phyloP scores from a whole-genome alignment of 1,140 invertebrate species.

The Drosophila tsacasi region DNA sequence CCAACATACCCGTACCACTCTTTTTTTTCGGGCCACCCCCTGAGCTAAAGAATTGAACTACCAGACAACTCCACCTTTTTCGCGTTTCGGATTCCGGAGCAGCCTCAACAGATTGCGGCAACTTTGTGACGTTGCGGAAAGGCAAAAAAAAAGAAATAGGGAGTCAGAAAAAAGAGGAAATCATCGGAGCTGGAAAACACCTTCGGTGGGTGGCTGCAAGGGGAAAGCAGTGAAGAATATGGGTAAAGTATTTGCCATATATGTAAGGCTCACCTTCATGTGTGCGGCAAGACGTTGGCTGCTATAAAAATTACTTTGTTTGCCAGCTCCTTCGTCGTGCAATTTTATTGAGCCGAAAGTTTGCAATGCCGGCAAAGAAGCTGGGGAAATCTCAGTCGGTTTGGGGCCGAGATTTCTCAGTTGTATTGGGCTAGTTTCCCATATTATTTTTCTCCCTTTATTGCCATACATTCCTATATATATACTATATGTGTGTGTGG shows the following conservation, averaged over 20 bases:
- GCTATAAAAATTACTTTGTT: constrained; percentile 82
- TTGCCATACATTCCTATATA: constrained; percentile 18
- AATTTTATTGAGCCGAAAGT: constrained; percentile 78
- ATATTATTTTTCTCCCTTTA: constrained; percentile 40
- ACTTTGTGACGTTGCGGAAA: constrained; percentile 61
- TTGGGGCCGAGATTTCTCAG: constrained; percentile 66
- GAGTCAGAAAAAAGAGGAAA: constrained; percentile 17
- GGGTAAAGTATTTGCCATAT: constrained; percentile 49
- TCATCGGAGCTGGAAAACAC: constrained; percentile 39
- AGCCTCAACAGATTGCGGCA: constrained; percentile 70
- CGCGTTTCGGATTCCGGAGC: constrained; percentile 54
- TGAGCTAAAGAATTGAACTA: constrained; percentile 78
- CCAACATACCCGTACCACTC: neutral
- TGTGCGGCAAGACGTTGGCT: constrained; percentile 39
- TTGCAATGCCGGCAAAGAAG: constrained; percentile 47
- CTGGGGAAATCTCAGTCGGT: constrained; percentile 50
- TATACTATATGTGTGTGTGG: constrained; percentile 16
- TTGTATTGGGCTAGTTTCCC: constrained; percentile 76
- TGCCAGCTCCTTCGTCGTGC: constrained; percentile 69
- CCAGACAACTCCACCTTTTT: constrained; percentile 78
- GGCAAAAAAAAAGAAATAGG: constrained; percentile 14
- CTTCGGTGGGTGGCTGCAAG: neutral
- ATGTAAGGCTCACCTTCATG: constrained; percentile 21
- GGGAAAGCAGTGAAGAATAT: constrained; percentile 52
- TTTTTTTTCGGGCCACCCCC: constrained; percentile 14